A percentile compares a stretch with the other conserved stretches of the same genome.
These are phyloP conservation scores for Clitarchus hookeri DNA, from an alignment of 2,888 invertebrate genomes.

Conservation along the genomic window DNA sequence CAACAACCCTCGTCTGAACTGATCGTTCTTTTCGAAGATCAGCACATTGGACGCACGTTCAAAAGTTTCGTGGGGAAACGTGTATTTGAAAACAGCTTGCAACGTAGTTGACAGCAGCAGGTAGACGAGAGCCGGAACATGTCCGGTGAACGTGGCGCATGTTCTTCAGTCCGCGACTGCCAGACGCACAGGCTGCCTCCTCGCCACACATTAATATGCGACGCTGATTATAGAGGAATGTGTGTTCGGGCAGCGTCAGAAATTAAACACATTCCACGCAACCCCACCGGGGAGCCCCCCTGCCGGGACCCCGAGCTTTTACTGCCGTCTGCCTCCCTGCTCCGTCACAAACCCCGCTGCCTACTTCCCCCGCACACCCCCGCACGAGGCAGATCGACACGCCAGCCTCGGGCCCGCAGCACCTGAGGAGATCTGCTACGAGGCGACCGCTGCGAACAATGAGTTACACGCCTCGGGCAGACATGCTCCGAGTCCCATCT, in stretches of 20 bases:
- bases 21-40: no score
- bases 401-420: no score
- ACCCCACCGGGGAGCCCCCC: constrained; percentile 18
- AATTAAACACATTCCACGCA: constrained; percentile 41
- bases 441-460: background rate
- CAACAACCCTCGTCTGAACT: no score
- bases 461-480: background rate
- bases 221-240: constrained; percentile 40
- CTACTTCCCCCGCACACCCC: background rate
- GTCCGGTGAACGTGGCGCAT: background rate
- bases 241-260: constrained; percentile 36
- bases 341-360: background rate
- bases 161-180: background rate
- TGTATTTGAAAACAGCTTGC: no score
- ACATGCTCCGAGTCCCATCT: background rate
- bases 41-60: no score
- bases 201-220: constrained; percentile 37
- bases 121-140: no score
- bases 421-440: background rate
- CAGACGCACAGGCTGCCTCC: background rate
- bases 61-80: no score
- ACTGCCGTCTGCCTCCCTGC: background rate
- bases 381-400: background rate
- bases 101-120: no score
- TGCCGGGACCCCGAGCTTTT: background rate